Conservation (phyloP, 1,140 invertebrate species). For the Holotrichia oblita region DNA sequence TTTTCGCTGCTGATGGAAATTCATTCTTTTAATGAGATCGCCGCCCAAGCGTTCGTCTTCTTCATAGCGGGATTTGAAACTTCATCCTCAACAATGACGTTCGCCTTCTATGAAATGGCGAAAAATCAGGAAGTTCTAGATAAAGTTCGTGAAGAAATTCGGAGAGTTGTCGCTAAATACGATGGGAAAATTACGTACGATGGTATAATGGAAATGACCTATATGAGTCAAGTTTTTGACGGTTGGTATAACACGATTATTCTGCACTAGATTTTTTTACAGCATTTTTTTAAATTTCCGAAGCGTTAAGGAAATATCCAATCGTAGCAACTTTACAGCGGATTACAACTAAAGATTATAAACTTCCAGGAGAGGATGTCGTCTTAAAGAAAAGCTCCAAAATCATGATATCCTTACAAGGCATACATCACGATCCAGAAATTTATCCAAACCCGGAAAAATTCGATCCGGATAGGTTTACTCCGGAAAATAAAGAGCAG, state of each 20-base stretch:
- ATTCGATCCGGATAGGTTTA: conserved; percentile 71
- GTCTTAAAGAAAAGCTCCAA: conserved; percentile 60
- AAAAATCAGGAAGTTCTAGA: conserved; percentile 61
- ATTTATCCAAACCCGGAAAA: conserved; percentile 67
- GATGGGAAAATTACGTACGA: conserved; percentile 66
- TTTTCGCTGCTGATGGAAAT: neutral
- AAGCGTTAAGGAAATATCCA: conserved; percentile 42
- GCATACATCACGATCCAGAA: conserved; percentile 68
- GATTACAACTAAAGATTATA: conserved; percentile 60
- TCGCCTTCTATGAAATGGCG: conserved; percentile 63
- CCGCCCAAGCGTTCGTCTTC: conserved; percentile 43
- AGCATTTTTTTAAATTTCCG: conserved; percentile 61
- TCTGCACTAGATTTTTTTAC: no score
- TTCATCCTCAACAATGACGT: conserved; percentile 61
- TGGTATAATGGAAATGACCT: conserved; percentile 64
- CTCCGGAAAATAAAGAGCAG: conserved; percentile 61
- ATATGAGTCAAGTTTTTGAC: conserved; percentile 33
- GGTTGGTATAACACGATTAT: neutral
- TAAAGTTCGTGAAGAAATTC: conserved; percentile 61
- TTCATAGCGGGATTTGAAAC: conserved; percentile 64
- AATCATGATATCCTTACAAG: conserved; percentile 63
- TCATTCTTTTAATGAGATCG: conserved; percentile 12
- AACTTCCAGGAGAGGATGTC: conserved; percentile 62
- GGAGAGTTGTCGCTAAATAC: conserved; percentile 60
- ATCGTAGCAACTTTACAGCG: conserved; percentile 57